These are phyloP conservation scores for Patella pellucida DNA, from an alignment of 2,888 invertebrate genomes.

Conservation along the genomic window DNA sequence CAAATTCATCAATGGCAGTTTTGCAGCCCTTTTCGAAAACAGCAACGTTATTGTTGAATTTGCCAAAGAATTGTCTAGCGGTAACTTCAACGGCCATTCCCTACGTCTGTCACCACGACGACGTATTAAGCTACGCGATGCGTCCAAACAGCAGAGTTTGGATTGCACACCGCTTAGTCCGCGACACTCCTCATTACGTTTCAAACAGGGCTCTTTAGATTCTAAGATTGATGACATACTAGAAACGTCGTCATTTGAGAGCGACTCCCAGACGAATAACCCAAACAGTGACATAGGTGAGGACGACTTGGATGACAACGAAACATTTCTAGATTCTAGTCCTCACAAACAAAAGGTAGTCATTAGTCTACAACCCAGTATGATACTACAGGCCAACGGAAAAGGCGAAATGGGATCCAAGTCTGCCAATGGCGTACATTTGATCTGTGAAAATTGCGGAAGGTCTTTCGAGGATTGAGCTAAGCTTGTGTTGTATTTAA, in stretches of 20 bases:
- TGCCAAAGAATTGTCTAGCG: slow-evolving; percentile 56
- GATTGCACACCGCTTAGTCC: slow-evolving; percentile 49
- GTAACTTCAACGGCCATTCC: slow-evolving; percentile 59
- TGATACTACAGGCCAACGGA: background rate
- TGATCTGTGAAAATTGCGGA: slow-evolving; percentile 58
- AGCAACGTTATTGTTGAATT: slow-evolving; percentile 56
- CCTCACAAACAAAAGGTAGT: slow-evolving; percentile 27
- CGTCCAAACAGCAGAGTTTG: slow-evolving; percentile 65
- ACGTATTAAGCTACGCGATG: slow-evolving; percentile 58
- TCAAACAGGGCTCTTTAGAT: slow-evolving; percentile 66
- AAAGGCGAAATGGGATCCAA: slow-evolving; percentile 2
- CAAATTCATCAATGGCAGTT: slow-evolving; percentile 80
- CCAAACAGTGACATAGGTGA: slow-evolving; percentile 17
- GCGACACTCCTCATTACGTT: slow-evolving; percentile 37
- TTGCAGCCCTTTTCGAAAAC: slow-evolving; percentile 69
- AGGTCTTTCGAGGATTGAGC: slow-evolving; percentile 42
- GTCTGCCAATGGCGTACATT: slow-evolving; percentile 37
- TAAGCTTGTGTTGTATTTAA: too few species aligned
- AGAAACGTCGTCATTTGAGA: slow-evolving; percentile 49
- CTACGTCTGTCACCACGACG: slow-evolving; percentile 64
- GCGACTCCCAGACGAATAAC: slow-evolving; percentile 19
- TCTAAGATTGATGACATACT: slow-evolving; percentile 69
- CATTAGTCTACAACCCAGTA: slow-evolving; percentile 21
- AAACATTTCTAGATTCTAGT: background rate
- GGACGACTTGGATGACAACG: slow-evolving; percentile 16